Evolutionary conservation across 1,140 invertebrate species (phyloP).

Genomic region (Lanistes nyassanus): DNA sequence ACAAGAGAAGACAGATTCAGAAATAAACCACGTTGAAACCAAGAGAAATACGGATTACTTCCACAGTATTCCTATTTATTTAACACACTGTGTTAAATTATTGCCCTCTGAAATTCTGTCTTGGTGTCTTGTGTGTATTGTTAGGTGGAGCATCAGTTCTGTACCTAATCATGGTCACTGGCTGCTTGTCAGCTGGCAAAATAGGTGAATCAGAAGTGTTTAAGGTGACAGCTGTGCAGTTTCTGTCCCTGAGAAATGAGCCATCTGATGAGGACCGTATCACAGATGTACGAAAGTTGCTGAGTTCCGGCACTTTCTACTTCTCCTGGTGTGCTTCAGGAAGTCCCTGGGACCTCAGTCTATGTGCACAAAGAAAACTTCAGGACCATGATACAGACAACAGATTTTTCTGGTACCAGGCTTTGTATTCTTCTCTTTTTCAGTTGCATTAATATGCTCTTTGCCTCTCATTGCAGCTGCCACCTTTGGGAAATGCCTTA

Average conservation of each 20-base stretch:
- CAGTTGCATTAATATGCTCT: not conserved
- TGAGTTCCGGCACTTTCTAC: conserved; percentile 97
- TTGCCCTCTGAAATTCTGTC: too few species aligned
- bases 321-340: conserved; percentile 82
- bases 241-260: conserved; percentile 84
- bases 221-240: conserved; percentile 89
- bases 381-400: conserved; percentile 87
- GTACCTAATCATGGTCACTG: conserved; percentile 92
- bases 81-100: too few species aligned
- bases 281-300: conserved; percentile 83
- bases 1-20: too few species aligned
- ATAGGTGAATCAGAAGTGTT: conserved; percentile 93
- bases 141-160: conserved; percentile 67
- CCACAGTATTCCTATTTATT: too few species aligned
- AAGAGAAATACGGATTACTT: too few species aligned
- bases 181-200: conserved; percentile 94
- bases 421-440: conserved; percentile 7
- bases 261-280: conserved; percentile 83
- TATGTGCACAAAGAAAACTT: conserved; percentile 88
- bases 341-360: conserved; percentile 83
- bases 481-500: too few species aligned
- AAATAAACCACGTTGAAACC: too few species aligned
- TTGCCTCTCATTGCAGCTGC: too few species aligned
- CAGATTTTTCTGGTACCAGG: conserved; percentile 88
- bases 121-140: not conserved